phyloP scores from a whole-genome alignment of 2,888 invertebrate genomes.

The Anticlea derivata region DNA sequence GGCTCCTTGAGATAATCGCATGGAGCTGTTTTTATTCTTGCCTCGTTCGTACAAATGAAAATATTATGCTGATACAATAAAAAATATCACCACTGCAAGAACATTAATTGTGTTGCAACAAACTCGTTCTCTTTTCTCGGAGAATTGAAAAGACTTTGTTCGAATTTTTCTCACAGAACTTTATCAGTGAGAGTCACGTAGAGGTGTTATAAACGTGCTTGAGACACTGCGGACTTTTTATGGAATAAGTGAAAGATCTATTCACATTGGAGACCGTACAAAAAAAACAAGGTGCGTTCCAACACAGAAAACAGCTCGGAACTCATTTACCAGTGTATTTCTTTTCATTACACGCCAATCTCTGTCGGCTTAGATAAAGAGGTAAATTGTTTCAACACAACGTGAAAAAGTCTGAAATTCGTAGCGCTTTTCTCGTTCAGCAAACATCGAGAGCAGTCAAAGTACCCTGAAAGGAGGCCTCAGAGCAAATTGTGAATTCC shows the following conservation, averaged over 20 bases:
- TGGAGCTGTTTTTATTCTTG: slow-evolving; percentile 8
- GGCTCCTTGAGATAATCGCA: slow-evolving; percentile 5
- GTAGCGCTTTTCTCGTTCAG: slow-evolving; percentile 40
- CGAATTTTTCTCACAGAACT: slow-evolving; percentile 3
- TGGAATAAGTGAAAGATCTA: no score
- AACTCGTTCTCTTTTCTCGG: slow-evolving; percentile 24
- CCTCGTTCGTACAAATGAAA: slow-evolving; percentile 16
- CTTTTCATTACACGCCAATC: not conserved
- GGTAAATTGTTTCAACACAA: slow-evolving; percentile 8
- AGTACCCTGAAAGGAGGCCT: slow-evolving; percentile 37
- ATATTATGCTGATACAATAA: slow-evolving; percentile 23
- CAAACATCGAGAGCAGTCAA: slow-evolving; percentile 42
- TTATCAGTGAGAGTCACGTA: slow-evolving; percentile 12
- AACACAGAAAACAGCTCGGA: no score
- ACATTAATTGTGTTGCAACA: slow-evolving; percentile 25
- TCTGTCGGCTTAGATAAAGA: not conserved
- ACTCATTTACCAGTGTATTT: not conserved
- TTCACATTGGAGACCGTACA: no score
- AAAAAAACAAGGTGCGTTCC: no score
- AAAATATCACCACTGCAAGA: slow-evolving; percentile 23
- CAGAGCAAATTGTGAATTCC: slow-evolving; percentile 41
- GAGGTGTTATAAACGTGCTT: slow-evolving; percentile 6
- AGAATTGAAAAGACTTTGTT: slow-evolving; percentile 9
- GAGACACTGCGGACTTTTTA: not conserved
- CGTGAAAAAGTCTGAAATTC: slow-evolving; percentile 37